These are phyloP conservation scores for Engraulis encrasicolus DNA, from an alignment of 2,113 vertebrate genomes.

Conservation along the genomic window DNA sequence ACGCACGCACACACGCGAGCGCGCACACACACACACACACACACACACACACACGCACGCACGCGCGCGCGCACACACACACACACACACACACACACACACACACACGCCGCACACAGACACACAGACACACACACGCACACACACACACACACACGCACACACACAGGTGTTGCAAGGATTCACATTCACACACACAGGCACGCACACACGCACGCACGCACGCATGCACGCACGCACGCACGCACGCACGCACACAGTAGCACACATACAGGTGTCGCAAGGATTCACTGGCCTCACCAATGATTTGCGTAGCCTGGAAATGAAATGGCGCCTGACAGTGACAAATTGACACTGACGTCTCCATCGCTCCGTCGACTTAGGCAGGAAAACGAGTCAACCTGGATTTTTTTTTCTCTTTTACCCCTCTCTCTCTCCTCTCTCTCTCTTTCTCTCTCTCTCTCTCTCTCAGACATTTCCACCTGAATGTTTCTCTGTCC, in stretches of 20 bases:
- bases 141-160: not conserved
- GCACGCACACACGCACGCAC: not conserved
- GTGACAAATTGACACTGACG: conserved; percentile 9
- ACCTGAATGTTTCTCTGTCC: not conserved
- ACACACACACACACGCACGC: not conserved
- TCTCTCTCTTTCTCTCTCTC: no score
- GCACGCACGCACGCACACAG: not conserved
- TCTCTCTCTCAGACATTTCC: not conserved
- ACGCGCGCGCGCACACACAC: not conserved
- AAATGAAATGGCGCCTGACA: not conserved
- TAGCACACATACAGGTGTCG: not conserved
- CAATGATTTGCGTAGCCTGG: not conserved
- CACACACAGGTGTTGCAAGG: not conserved
- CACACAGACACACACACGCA: not conserved
- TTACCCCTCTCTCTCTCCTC: no score
- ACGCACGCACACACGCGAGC: not conserved
- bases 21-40: not conserved
- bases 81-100: not conserved
- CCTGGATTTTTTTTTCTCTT: not conserved
- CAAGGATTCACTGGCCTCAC: not conserved
- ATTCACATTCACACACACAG: no score
- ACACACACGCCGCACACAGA: not conserved
- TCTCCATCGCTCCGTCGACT: not conserved
- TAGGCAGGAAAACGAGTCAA: not conserved
- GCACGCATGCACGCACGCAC: not conserved